Base-by-base conservation (phyloP, 92 coral and sea anemone genomes). In the Zoanthus gigantus region DNA sequence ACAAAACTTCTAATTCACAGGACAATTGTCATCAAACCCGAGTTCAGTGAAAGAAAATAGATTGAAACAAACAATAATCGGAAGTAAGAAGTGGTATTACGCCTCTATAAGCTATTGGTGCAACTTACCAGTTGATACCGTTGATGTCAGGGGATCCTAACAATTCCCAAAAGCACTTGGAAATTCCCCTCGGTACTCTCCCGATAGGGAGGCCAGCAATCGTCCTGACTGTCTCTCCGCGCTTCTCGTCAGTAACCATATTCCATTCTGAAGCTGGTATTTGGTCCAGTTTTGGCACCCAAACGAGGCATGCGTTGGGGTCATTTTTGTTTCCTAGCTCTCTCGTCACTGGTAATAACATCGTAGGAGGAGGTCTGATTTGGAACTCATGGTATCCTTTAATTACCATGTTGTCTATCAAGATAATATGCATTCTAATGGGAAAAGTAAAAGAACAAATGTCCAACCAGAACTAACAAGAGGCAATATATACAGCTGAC, bases 151-250 rank as follows among this genome's bases (percentile, higher is more conserved):
- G 42, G 66, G 79, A 76, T 54, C 14, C 82, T 31, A 52, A 54
- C 18, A 76, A 54, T 13, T 88, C 76, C 87, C 86, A 58, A 82
- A 92, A 92, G 67, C 91, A 92, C 2, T 77, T 17, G 11, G 91
- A 85, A 4, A 92, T 42, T 13, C 92, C 90, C 53, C 8, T 9
- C 2, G 92, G 89, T 2, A 89, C 92, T 61, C 86, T 46, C 0
- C 90, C 92, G 16, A 89, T 89, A 9, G 92, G 92, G 3, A 91
- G 92, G n/a, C 92, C 94, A 5, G 90, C 92, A 63, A 92, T 89
- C 0, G 90, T 92, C 50, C 42, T 34, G 28, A 92, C 91, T 46
- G 31, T 89, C 76, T 92, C 94, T 4, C 92, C 88, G 7, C 92
- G 71, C 47, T 89, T 89, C 60, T 60, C 84, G 61, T 89, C 88